Evolutionary conservation across 2,888 invertebrate genomes (phyloP).

Genomic region (Lottia gigantea): DNA sequence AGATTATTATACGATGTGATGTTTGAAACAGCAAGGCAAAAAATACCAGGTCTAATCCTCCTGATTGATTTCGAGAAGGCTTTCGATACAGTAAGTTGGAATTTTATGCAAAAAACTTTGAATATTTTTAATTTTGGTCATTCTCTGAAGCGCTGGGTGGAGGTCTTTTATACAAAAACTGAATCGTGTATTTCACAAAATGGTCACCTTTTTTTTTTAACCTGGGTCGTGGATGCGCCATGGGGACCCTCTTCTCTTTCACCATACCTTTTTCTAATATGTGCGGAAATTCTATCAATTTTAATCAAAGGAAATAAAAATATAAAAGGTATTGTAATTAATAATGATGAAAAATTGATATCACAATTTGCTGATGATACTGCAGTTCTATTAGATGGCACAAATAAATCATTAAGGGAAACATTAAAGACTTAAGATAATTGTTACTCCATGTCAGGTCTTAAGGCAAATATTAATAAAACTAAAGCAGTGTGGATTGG

Average conservation of each 20-base stretch:
- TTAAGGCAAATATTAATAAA: conserved; percentile 15
- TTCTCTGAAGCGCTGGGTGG: conserved; percentile 12
- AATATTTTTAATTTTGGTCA: conserved; percentile 12
- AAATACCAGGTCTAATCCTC: background rate
- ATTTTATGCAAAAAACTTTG: conserved; percentile 3
- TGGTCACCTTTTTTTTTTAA: conserved; percentile 11
- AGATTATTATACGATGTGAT: background rate
- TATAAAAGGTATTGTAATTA: no score
- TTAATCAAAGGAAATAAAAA: no score
- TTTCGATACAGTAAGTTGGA: conserved; percentile 15
- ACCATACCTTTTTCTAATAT: background rate
- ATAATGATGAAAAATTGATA: no score
- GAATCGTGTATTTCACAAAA: background rate
- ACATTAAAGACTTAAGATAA: background rate
- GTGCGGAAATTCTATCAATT: background rate
- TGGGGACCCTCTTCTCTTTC: background rate
- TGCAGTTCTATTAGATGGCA: no score
- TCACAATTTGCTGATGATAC: no score
- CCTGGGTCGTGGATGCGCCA: conserved; percentile 8
- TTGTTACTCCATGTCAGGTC: conserved; percentile 8
- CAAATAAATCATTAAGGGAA: no score
- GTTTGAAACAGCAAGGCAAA: background rate
- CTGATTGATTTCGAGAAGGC: conserved; percentile 14
- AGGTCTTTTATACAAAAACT: conserved; percentile 1
- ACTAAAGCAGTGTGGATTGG: conserved; percentile 12